Evolutionary conservation across 2,797 vertebrate species (phyloP), one percentile per base, ranked within the genome.

Genomic region (Tiaroga cobitis): DNA sequence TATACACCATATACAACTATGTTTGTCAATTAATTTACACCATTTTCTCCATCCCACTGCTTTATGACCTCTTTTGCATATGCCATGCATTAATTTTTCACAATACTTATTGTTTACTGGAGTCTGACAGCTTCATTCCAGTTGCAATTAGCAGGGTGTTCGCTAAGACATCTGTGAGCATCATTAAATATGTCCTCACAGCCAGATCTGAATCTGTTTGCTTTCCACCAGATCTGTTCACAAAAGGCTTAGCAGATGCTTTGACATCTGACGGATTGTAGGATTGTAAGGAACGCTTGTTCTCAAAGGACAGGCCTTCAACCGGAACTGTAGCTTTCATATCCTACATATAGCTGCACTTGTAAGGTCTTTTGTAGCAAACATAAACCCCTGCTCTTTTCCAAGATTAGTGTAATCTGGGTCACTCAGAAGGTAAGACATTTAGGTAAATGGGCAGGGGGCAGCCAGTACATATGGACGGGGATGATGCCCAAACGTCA

Each of bases 351-450:
- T 32, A 37, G 61, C 34, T 85, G 70, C 74, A 80, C 81, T 87
- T 74, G 68, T 67, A 85, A 81, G 56, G 76, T 69, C 85, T 72
- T 87, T 65, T 82, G 65, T 88, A 67, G 49, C 26, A 80, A 46
- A 61, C 43, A 67, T 87, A 79, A 87, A 84, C 78, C 87, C 88
- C 65, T 87, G 85, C 89, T 83, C 86, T 77, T 72, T 59, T 34
- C 18, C 82, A 39, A 73, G 85, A 86, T 89, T 86, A 82, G 37
- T 51, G 78, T 88, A 83, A 88, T 67, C 87, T 80, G 73, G 29
- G 87, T 90, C 74, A 83, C 59, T 88, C 77, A 88, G 83, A 85
- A 88, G 68, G 84, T 84, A 85, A 87, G 54, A n/a, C 51, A 61
- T 68, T 82, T 73, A 67, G 84, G 51, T 68, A 74, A 78, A 85